Evolutionary conservation across 2,113 vertebrate species (phyloP), one percentile per base, ranked within the genome.

Genomic region (Tachysurus fulvidraco): DNA sequence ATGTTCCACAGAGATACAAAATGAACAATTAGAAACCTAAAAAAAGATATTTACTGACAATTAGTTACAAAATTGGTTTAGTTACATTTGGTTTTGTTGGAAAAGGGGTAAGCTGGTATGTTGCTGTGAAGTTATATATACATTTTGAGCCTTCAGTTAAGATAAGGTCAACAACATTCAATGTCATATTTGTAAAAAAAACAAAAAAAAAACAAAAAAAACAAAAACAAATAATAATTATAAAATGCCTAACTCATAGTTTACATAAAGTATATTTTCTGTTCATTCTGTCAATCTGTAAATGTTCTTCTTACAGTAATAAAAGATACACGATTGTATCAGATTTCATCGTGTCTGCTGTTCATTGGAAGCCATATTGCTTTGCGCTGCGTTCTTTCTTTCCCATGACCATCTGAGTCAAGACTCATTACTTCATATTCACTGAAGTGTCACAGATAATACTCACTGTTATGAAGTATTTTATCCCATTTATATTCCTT

Each of bases 261-360:
- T 95, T 95, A 94, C 93, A 95, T 95, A 93, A 96, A 95, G 96
- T 95, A 94, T 96, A 94, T 94, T 95, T 93, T 92, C 91, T 91
- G 93, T 96, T 96, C 95, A 95, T 90, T 93, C 91, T 92, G 92
- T 93, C 83, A 88, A 85, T 89, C 86, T 94, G 93, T 93, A 87
- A 89, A 88, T 89, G 88, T 94, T 93, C 91, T 89, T 86, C 83
- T 89, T 95, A 96, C 95, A 96, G 94, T 96, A 93, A 93, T 94
- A 91, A 91, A 90, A 90, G n/a, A 86, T 83, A 73, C 80, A 62
- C 79, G 52, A 57, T 69, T 77, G 87, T 85, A 89, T 89, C n/a
- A 46, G 54, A 84, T 81, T 59, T 84, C 4, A 28, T 50, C 41
- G 16, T 81, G 46, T 28, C 46, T 59, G 73, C 2, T 44, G 46